Evolutionary conservation across 1,140 invertebrate genomes (phyloP).

Genomic region (Sipha flava): DNA sequence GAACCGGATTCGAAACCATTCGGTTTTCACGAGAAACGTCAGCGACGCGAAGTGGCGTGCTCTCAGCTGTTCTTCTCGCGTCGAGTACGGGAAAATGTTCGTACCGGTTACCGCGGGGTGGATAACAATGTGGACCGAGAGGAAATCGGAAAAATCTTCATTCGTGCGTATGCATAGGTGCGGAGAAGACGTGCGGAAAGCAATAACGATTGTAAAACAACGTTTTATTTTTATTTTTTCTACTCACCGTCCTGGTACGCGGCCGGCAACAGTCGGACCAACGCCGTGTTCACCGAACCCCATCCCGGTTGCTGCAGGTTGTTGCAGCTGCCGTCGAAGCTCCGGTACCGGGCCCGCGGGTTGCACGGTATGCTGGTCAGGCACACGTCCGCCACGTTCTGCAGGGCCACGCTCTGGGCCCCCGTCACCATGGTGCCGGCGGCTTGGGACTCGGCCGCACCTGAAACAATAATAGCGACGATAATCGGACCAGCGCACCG

Average conservation of each 20-base stretch:
- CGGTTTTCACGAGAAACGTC: too few relatives aligned
- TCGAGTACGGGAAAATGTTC: too few relatives aligned
- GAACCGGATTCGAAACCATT: too few relatives aligned
- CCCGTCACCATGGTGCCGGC: conserved; percentile 15
- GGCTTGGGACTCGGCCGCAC: not conserved
- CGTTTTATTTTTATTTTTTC: too few relatives aligned
- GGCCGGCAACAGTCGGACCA: conserved; percentile 55
- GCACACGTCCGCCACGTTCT: conserved; percentile 36
- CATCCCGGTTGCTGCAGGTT: conserved; percentile 51
- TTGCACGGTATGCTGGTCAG: conserved; percentile 33
- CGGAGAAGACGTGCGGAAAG: not conserved
- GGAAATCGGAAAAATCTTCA: too few relatives aligned
- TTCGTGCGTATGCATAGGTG: too few relatives aligned
- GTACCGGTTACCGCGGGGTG: too few relatives aligned
- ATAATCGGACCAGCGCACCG: not conserved
- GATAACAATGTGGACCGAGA: too few relatives aligned
- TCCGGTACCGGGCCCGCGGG: conserved; percentile 49
- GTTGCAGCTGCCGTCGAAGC: conserved; percentile 66
- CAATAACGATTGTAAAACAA: too few relatives aligned
- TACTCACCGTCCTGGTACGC: conserved; percentile 55
- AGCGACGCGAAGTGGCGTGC: too few relatives aligned
- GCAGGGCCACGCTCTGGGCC: conserved; percentile 26
- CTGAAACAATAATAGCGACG: not conserved
- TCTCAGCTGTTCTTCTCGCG: too few relatives aligned
- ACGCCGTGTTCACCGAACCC: conserved; percentile 51